Evolutionary conservation across 1,140 invertebrate genomes (phyloP), one percentile per base, ranked within the genome.

Genomic region (Solenopsis invicta): DNA sequence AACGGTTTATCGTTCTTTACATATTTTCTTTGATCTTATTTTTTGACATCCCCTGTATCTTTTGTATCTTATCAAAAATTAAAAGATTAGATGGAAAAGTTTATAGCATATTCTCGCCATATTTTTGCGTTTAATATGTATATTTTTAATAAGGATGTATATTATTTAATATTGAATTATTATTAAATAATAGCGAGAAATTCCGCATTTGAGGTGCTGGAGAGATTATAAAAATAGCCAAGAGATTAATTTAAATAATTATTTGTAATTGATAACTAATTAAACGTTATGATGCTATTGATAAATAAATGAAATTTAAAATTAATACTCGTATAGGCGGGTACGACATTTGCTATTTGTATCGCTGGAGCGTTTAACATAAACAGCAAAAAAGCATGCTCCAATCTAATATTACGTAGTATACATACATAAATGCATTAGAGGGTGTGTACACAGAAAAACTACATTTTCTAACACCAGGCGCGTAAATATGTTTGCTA

Each of bases 341-440:
- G 45, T 24, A 21, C 18, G 52, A 41, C 29, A 71, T 52, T 45
- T 62, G 24, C 92, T 92, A 92, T 62, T 29, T 50, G 12, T 80
- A 69, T 56, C 62, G 48, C 29, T 18, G 5, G 2, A 66, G 5
- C 34, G 4, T 82, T 50, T 62, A 61, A 74, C 37, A 13, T 75
- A 74, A 84, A 61, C 37, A 61, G 6, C 41, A 75, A 59, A 50
- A 74, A 50, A 56, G 29, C 16, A 66, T 56, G 50, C 37, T 50
- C n/a, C 4, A n/a, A 72, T 21, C 6, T 45, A 67, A 74, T 59
- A 81, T 82, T 61, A 74, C 74, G 29, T 75, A 69, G 24, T 48
- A 81, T 48, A 85, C 66, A 86, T 67, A 67, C 54, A 84, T 84
- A 84, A 84, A 84, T 88, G 21, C 34, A 66, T 85, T 72, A 78